Conservation (phyloP, 2,113 vertebrate species). For the Ochotona curzoniae region DNA sequence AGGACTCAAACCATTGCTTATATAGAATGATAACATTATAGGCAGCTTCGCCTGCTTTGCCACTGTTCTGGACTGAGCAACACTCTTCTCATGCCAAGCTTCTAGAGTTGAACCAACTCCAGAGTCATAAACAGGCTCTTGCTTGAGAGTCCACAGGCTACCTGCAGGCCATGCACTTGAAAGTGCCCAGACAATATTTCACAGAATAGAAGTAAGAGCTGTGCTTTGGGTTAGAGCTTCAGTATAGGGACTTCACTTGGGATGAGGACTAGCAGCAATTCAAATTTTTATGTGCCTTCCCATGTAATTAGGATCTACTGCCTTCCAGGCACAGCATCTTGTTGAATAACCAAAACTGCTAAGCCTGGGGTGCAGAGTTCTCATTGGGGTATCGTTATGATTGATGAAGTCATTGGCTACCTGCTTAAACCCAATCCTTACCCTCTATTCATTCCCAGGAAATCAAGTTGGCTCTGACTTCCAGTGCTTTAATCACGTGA, state of each 20-base stretch:
- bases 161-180: neutral
- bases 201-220: neutral
- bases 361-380: neutral
- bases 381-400: neutral
- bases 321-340: neutral
- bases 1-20: too few species aligned
- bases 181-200: neutral
- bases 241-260: neutral
- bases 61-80: neutral
- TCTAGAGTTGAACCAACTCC: neutral
- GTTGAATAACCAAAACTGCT: neutral
- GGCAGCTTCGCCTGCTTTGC: too few species aligned
- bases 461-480: neutral
- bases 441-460: neutral
- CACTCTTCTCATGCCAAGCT: neutral
- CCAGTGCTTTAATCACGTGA: neutral
- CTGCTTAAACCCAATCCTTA: neutral
- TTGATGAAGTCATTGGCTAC: neutral
- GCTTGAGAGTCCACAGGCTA: neutral
- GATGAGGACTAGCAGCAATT: neutral
- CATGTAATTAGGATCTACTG: too few species aligned
- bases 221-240: neutral
- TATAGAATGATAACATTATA: too few species aligned
- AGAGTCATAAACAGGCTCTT: neutral
- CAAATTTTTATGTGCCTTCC: neutral